A percentile compares a stretch with the other conserved stretches of the same genome.
Conservation (phyloP, 2,797 vertebrate genomes). For the Mormyrops boulengeri region DNA sequence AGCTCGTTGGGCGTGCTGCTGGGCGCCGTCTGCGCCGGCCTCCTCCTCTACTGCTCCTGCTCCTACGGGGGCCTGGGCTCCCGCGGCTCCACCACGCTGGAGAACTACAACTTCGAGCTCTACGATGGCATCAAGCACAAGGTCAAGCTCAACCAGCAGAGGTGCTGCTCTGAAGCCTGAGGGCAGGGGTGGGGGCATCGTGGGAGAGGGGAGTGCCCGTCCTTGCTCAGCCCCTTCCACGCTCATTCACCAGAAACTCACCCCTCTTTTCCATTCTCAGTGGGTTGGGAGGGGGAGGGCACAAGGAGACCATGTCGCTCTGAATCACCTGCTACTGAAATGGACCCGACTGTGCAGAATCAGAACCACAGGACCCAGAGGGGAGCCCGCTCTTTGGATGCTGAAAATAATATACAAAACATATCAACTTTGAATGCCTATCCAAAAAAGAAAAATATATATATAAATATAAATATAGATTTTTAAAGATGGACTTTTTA, state of each 20-base stretch:
- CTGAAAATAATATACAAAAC: slow-evolving; percentile 54
- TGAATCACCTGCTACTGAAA: background rate
- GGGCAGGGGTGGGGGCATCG: slow-evolving; percentile 33
- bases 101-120: slow-evolving; percentile 98
- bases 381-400: slow-evolving; percentile 36
- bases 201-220: background rate
- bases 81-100: slow-evolving; percentile 89
- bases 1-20: slow-evolving; percentile 88
- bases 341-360: background rate
- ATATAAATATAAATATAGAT: slow-evolving; percentile 52
- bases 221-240: background rate
- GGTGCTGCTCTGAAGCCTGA: slow-evolving; percentile 94
- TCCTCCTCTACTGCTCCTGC: slow-evolving; percentile 93
- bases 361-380: background rate
- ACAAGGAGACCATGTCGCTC: background rate
- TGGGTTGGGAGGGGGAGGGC: background rate
- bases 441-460: slow-evolving; percentile 42
- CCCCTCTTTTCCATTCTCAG: background rate
- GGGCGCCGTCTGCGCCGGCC: slow-evolving; percentile 83
- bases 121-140: slow-evolving; percentile 97
- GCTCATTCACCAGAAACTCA: background rate
- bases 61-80: slow-evolving; percentile 86
- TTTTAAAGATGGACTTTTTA: slow-evolving; percentile 54
- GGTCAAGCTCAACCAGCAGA: slow-evolving; percentile 96
- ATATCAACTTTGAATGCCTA: slow-evolving; percentile 60